Conservation (phyloP, 2,797 vertebrate genomes). For the Phataginus tricuspis region DNA sequence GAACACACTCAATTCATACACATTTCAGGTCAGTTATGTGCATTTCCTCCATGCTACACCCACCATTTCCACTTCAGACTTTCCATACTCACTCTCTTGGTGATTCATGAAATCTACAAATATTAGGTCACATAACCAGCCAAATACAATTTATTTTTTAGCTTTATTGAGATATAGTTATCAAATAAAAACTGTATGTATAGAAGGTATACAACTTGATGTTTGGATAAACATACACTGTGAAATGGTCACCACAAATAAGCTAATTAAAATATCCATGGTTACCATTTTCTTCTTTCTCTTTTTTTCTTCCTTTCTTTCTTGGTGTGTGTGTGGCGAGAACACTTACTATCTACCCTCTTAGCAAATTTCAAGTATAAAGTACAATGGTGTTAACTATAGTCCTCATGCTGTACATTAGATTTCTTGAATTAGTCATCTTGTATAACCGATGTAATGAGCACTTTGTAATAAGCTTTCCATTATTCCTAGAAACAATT, state of each 20-base stretch:
- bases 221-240: neutral
- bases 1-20: neutral
- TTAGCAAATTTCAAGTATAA: neutral
- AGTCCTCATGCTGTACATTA: neutral
- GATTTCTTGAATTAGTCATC: neutral
- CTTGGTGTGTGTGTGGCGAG: neutral
- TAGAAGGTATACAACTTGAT: neutral
- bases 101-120: conserved; percentile 32
- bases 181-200: neutral
- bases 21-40: neutral
- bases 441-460: neutral
- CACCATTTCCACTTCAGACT: neutral
- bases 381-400: neutral
- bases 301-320: neutral
- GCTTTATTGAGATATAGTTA: neutral
- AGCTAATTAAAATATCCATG: neutral
- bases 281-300: neutral
- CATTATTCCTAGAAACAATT: conserved; percentile 3
- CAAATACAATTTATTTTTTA: conserved; percentile 23
- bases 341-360: neutral
- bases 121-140: neutral
- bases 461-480: conserved; percentile 13
- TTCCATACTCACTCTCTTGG: neutral
- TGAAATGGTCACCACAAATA: neutral
- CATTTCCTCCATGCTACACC: neutral